Base-by-base conservation (phyloP, 2,113 vertebrate genomes). In the Ochotona princeps region DNA sequence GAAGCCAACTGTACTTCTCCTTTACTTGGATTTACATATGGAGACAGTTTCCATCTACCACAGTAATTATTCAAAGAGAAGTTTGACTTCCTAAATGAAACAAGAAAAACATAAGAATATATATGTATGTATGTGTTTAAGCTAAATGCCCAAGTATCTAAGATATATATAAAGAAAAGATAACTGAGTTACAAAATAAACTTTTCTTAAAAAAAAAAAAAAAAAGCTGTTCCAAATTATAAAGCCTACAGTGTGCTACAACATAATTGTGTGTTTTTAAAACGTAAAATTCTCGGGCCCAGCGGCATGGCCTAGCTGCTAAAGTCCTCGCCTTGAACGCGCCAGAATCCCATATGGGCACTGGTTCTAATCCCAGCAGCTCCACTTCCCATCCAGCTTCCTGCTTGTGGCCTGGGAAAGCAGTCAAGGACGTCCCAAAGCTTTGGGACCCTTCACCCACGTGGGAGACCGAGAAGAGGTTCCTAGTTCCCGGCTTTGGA, bases 31-130 rank as follows among this genome's bases (percentile, higher is more conserved):
- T 11, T 35, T 18, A 32, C 95, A 3, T 94, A 90, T 67, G 78
- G 23, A 94, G 96, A 4, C 98, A 60, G 23, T 61, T 96, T 32
- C 90, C 28, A 49, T 95, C 95, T 32, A 81, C 92, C 67, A 97
- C 25, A 70, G 28, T 0, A 96, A 90, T 28, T 96, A 96, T 8
- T 98, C 98, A 23, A 99, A 99, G 93, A 98, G 97, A 65, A 98
- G 98, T 0, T 47, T 98, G 13, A 97, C 97, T 13, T 98, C 96
- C 38, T 3, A 94, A 6, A 47, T 30, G 30, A 49, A 61, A 49
- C 8, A 9, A 61, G 7, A n/a, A 10, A 8, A 57, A 26, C n/a
- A 54, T 44, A 15, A 97, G 54, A 17, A 5, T 67, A 94, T 0
- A 4, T 76, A 4, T 30, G 98, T 0, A 13, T 18, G 18, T 57